Percentiles rank a stretch among this genome's conserved stretches.
Conservation (phyloP, 1,140 invertebrate species). For the Caenorhabditis tropicalis region DNA sequence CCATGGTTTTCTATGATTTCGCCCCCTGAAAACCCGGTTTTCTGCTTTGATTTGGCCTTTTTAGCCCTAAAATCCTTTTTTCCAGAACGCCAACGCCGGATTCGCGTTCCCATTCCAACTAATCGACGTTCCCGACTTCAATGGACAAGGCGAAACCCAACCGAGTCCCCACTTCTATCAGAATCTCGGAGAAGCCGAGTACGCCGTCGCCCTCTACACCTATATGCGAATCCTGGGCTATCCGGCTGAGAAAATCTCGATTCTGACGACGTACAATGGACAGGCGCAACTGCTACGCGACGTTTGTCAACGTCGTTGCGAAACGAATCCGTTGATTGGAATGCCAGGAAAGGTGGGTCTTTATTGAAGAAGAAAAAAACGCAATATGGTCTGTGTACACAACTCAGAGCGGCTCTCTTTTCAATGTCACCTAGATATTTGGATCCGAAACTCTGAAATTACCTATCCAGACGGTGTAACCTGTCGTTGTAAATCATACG, state of each 20-base stretch:
- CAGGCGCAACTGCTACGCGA: constrained; percentile 91
- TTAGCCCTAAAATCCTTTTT: neutral
- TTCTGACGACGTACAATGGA: constrained; percentile 99
- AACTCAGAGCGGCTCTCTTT: too few relatives aligned
- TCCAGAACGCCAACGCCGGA: constrained; percentile 83
- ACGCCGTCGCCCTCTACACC: constrained; percentile 95
- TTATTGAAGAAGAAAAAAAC: too few relatives aligned
- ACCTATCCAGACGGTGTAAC: too few relatives aligned
- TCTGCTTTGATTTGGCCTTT: neutral
- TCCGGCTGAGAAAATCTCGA: constrained; percentile 95
- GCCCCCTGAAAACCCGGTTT: neutral
- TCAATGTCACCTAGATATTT: too few relatives aligned
- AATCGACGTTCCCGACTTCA: constrained; percentile 94
- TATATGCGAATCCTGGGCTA: constrained; percentile 97
- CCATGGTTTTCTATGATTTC: too few relatives aligned
- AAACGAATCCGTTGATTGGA: constrained; percentile 94
- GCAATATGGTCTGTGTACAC: too few relatives aligned
- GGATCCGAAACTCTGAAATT: too few relatives aligned
- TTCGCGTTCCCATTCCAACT: constrained; percentile 93
- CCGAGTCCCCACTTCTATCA: constrained; percentile 98
- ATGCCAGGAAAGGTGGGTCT: constrained; percentile 84
- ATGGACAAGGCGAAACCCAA: constrained; percentile 93
- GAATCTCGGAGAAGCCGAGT: constrained; percentile 98
- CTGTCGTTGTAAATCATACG: too few relatives aligned
- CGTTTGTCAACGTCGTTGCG: constrained; percentile 91